Base-by-base conservation (phyloP, 2,797 vertebrate species). In the Aotus griseimembra region DNA sequence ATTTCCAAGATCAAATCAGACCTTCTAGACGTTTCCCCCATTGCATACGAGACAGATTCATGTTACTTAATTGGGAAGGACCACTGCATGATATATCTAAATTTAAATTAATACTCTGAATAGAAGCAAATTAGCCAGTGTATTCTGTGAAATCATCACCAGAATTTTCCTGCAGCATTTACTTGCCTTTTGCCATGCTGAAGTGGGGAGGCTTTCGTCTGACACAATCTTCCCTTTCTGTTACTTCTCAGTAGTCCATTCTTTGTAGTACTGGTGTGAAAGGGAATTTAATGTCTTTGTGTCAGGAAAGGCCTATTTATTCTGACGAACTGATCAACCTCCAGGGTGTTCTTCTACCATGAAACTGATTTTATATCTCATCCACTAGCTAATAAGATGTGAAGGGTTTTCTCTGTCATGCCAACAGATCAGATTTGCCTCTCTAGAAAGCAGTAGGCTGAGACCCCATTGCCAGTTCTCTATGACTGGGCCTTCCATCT, bases 251-350 rank as follows among this genome's bases (percentile, higher is more conserved):
- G 94, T 94, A 96, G 97, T 97, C 91, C 76, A 90, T 96, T 93
- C 96, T 97, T 93, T 93, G 92, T 91, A 96, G 92, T 96, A 93
- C 89, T 14, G 11, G 72, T 46, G 61, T 80, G 98, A 96, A 96
- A 97, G 94, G 90, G 98, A 97, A 94, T 87, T 98, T 98, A 97
- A 98, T 98, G 97, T 93, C 93, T 98, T 98, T 98, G 97, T 98
- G 97, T 98, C 97, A 96, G 97, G 98, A 97, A 98, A 98, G 97
- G 94, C 98, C 98, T 98, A 98, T 98, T 98, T 98, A 98, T 98
- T 98, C 97, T 98, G 98, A 99, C 98, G 98, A 98, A 99, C 96
- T 0, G 92, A 99, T 98, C 98, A 98, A 97, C 98, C 98, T 98
- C 98, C 24, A 0, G 98, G 98, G 97, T 96, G 95, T 97, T 98